A percentile compares a stretch with the other conserved stretches of the same genome.
Evolutionary conservation across 2,113 vertebrate species (phyloP).

Genomic region (Hippocampus mohnikei): DNA sequence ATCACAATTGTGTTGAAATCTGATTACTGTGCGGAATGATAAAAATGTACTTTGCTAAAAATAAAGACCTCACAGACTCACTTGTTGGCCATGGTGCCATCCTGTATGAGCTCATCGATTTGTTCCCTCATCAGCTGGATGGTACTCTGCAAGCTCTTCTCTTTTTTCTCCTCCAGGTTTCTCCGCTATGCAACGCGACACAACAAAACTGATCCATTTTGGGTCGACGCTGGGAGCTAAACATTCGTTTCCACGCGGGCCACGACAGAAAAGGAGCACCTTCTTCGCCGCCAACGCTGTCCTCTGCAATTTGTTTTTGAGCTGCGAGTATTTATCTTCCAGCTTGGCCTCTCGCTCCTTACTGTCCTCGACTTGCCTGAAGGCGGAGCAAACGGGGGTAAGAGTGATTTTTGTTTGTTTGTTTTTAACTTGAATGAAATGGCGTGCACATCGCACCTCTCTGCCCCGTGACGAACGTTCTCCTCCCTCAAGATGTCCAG

Average conservation of each 20-base stretch:
- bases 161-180: conserved; percentile 81
- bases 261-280: conserved; percentile 49
- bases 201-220: not conserved
- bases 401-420: no score
- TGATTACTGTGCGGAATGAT: not conserved
- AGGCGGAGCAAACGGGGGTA: not conserved
- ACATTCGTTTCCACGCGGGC: not conserved
- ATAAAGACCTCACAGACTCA: conserved; percentile 43
- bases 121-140: conserved; percentile 87
- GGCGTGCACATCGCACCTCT: conserved; percentile 71
- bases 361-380: conserved; percentile 78
- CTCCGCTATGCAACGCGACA: conserved; percentile 77
- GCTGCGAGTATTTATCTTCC: conserved; percentile 77
- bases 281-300: conserved; percentile 89
- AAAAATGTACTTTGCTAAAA: not conserved
- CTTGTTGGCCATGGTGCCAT: conserved; percentile 83
- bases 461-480: conserved; percentile 79
- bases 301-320: conserved; percentile 81
- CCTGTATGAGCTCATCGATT: conserved; percentile 83
- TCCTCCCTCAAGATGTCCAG: conserved; percentile 81
- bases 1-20: not conserved
- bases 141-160: conserved; percentile 81
- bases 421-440: no score
- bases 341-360: conserved; percentile 82
- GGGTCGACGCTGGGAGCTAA: not conserved